Base-by-base conservation (phyloP, 2,113 vertebrate species). In the Eulemur macaco region DNA sequence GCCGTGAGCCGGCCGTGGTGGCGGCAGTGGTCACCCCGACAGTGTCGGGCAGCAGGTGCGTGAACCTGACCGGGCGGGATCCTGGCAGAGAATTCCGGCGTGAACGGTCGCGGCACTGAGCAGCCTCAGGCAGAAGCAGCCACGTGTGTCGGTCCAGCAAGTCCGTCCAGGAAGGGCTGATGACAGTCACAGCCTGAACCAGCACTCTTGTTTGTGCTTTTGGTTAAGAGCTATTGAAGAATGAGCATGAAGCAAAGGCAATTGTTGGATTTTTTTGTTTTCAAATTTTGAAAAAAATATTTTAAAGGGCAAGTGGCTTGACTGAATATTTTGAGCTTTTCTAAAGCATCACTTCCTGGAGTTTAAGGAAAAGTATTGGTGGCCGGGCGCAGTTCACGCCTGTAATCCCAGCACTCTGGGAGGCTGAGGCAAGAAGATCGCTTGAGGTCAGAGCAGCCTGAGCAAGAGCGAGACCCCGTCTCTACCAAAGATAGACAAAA, bases 1-100 rank as follows among this genome's bases (percentile, higher is more conserved):
- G 66, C 17, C 1, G 1, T 37, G 11, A 0, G 17, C 86, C 73
- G 1, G 66, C 45, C 13, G 54, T 8, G 0, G 27, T 14, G 18
- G 47, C 12, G 0, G 39, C 10, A 3, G 3, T 29, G 47, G n/a
- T 15, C 29, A 1, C 23, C 25, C 83, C 15, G 17, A 71, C 37
- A 25, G 6, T 0, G 45, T 58, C 0, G 42, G 23, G 60, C 31
- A 68, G 68, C 74, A 69, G 80, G 69, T 71, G 18, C 1, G 0
- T 31, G n/a, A 54, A 9, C 76, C 37, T 39, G 15, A 14, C 50
- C 42, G 31, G 0, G 0, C 5, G n/a, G 54, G 74, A 47, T 60
- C 25, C 68, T 86, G 87, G 64, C 29, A 42, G 42, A 87, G 80
- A 18, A 31, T 21, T 34, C 54, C n/a, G 76, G 52, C 8, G 0